phyloP scores from a whole-genome alignment of 2,888 invertebrate species.

The Eugnorisma glareosa region DNA sequence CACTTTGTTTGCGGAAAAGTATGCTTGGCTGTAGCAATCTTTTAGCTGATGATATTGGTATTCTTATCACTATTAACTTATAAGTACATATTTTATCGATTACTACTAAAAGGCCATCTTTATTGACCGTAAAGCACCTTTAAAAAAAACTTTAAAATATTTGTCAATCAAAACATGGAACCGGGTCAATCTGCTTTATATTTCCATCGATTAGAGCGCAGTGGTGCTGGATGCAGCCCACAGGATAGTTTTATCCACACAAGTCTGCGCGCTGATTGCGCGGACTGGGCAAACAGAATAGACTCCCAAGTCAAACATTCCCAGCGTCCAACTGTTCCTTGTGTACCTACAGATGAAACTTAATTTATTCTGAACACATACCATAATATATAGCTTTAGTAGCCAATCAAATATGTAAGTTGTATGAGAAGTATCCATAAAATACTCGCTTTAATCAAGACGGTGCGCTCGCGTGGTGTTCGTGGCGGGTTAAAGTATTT shows the following conservation, averaged over 20 bases:
- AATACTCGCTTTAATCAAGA: constrained; percentile 43
- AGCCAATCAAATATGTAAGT: constrained; percentile 60
- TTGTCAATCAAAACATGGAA: constrained; percentile 1
- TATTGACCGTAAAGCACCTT: not conserved
- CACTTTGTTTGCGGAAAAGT: not conserved
- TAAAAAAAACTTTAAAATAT: not conserved
- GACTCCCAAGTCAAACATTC: constrained; percentile 79
- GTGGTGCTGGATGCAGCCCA: constrained; percentile 50
- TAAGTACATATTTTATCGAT: too few relatives aligned
- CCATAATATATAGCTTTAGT: constrained; percentile 52
- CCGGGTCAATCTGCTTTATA: constrained; percentile 1
- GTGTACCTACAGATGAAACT: constrained; percentile 68
- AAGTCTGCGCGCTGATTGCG: constrained; percentile 78
- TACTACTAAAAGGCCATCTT: not conserved
- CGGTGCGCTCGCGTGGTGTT: constrained; percentile 4
- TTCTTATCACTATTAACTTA: not conserved
- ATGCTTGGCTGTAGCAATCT: not conserved
- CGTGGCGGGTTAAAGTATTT: constrained; percentile 29
- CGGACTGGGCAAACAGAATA: constrained; percentile 78
- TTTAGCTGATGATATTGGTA: not conserved
- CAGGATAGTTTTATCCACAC: constrained; percentile 61
- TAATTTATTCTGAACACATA: constrained; percentile 62
- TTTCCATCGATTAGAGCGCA: constrained; percentile 49
- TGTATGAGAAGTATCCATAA: constrained; percentile 33
- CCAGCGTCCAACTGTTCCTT: constrained; percentile 59